Conservation (phyloP, 1,140 invertebrate genomes). For the Aleiodes sp. region DNA sequence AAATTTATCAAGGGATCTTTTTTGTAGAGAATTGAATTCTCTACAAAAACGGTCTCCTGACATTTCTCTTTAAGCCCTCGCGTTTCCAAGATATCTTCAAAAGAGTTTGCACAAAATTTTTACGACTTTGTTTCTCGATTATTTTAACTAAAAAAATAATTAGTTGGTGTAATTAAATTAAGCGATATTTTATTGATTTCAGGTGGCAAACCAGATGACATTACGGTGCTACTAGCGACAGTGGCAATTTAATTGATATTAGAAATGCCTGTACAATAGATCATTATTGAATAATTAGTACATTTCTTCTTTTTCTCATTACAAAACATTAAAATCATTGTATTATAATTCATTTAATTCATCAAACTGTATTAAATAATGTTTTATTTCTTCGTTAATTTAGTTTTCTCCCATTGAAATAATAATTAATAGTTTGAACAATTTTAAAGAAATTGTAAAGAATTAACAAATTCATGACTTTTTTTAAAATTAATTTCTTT, state of each 20-base stretch:
- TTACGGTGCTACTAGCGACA: slow-evolving; percentile 93
- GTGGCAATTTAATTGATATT: slow-evolving; percentile 75
- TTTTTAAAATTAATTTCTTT: no score
- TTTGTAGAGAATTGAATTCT: no score
- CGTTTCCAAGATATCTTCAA: no score
- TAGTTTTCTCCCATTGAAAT: no score
- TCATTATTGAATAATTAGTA: slow-evolving; percentile 48
- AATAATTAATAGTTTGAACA: no score
- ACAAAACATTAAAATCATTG: slow-evolving; percentile 51
- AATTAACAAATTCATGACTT: no score
- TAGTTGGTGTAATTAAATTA: background rate
- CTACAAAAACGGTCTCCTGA: no score
- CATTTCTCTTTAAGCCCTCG: no score
- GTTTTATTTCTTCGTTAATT: background rate
- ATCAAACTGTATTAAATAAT: background rate
- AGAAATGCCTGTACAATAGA: slow-evolving; percentile 22
- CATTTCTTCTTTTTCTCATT: slow-evolving; percentile 45
- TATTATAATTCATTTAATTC: slow-evolving; percentile 56
- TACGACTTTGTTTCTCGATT: no score
- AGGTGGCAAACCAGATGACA: slow-evolving; percentile 98
- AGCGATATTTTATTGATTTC: slow-evolving; percentile 56
- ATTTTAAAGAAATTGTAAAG: no score
- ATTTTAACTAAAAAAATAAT: slow-evolving; percentile 32
- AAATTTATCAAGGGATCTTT: no score
- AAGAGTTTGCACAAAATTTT: no score